Percentiles rank a stretch among this genome's conserved stretches.
These are phyloP conservation scores for Drosophila rellima DNA, from an alignment of 2,888 invertebrate genomes.

Conservation along the genomic window DNA sequence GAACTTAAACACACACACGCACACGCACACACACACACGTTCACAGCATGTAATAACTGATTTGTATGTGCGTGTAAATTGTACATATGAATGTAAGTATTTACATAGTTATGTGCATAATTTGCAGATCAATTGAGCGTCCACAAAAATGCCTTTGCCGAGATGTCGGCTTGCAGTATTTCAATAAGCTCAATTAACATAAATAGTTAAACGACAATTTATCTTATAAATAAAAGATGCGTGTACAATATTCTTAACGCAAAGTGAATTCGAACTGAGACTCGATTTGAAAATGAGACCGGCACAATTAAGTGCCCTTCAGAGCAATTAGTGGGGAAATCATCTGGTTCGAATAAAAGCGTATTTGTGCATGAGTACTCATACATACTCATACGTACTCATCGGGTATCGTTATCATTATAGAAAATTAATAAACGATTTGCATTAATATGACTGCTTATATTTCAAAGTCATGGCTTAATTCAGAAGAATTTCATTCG, in stretches of 20 bases:
- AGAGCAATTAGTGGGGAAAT: constrained; percentile 36
- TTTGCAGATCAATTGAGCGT: constrained; percentile 49
- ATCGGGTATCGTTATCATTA: constrained; percentile 12
- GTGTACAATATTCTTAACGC: constrained; percentile 10
- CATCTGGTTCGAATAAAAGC: constrained; percentile 1
- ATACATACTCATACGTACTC: no score
- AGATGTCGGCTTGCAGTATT: constrained; percentile 15
- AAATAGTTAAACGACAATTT: constrained; percentile 57
- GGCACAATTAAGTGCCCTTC: constrained; percentile 33
- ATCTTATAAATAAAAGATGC: constrained; percentile 59
- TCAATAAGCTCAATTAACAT: constrained; percentile 53
- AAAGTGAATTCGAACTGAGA: constrained; percentile 6
- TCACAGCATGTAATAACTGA: constrained; percentile 5
- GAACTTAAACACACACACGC: constrained; percentile 20
- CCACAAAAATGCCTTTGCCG: constrained; percentile 35
- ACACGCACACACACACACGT: background rate
- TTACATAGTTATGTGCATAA: constrained; percentile 52
- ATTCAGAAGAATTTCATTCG: background rate
- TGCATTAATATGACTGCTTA: background rate
- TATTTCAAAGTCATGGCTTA: background rate
- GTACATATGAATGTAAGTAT: background rate
- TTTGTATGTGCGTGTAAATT: constrained; percentile 1
- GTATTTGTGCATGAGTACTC: background rate
- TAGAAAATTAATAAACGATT: constrained; percentile 1
- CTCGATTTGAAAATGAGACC: background rate